Percentiles rank a stretch among this genome's conserved stretches.
phyloP scores from a whole-genome alignment of 2,797 vertebrate species.

The Nannoperca australis region DNA sequence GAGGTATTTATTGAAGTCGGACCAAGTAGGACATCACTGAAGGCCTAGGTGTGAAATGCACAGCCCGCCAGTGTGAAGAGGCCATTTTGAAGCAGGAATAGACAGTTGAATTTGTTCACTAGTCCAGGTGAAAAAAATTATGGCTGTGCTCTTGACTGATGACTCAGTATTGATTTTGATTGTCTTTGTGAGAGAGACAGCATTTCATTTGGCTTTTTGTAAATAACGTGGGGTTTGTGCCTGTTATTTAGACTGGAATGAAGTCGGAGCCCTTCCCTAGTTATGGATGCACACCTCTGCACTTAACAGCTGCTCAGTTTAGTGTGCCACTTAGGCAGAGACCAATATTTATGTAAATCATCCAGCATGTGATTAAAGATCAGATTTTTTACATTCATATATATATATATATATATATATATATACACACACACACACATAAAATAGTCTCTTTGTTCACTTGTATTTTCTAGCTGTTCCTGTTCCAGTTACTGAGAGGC shows the following conservation, averaged over 20 bases:
- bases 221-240: conserved; percentile 17
- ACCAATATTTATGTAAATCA: conserved; percentile 9
- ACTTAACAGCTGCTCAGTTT: not conserved
- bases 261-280: not conserved
- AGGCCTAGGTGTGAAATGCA: too few species aligned
- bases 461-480: conserved; percentile 90
- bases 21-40: too few species aligned
- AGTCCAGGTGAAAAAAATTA: conserved; percentile 22
- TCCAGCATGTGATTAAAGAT: not conserved
- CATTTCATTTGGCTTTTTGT: conserved; percentile 30
- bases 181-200: conserved; percentile 18
- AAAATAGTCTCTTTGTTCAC: not conserved
- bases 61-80: too few species aligned
- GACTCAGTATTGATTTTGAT: conserved; percentile 44
- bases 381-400: too few species aligned
- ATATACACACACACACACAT: too few species aligned
- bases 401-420: too few species aligned
- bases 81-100: too few species aligned
- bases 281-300: conserved; percentile 30
- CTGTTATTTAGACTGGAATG: conserved; percentile 11
- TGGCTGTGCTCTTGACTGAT: conserved; percentile 25
- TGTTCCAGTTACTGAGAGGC: conserved; percentile 96
- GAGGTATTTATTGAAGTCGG: too few species aligned
- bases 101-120: conserved; percentile 23
- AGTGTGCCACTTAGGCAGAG: not conserved